Conservation (phyloP, 2,113 vertebrate genomes). For the Callospermophilus lateralis region DNA sequence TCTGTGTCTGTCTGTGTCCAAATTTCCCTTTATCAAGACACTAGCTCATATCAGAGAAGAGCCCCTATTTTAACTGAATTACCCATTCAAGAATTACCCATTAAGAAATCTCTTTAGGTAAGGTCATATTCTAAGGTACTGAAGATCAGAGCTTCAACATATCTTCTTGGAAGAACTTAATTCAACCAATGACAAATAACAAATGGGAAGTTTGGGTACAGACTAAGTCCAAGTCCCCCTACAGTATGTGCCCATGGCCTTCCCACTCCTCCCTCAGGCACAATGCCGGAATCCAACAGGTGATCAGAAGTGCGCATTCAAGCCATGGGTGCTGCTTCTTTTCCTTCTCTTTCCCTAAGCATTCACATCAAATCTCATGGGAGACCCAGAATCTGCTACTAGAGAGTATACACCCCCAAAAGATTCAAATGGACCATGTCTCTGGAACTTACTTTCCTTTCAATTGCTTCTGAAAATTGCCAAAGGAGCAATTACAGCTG, state of each 20-base stretch:
- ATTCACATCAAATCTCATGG: background rate
- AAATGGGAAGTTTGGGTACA: background rate
- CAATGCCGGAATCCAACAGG: background rate
- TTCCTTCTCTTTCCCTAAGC: background rate
- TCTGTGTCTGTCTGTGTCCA: background rate
- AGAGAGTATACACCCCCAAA: background rate
- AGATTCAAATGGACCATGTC: conserved; percentile 27
- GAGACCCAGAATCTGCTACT: background rate
- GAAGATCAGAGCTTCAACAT: background rate
- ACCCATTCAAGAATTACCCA: background rate
- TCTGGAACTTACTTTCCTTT: conserved; percentile 63
- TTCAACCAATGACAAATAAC: background rate
- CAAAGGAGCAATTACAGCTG: conserved; percentile 54
- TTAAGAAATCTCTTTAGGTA: background rate
- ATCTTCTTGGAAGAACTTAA: background rate
- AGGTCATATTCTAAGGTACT: background rate
- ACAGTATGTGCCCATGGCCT: background rate
- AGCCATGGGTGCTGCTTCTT: background rate
- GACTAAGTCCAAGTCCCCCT: background rate
- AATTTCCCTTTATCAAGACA: background rate
- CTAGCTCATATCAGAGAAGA: background rate
- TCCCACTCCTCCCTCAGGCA: background rate
- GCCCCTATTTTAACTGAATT: conserved; percentile 2
- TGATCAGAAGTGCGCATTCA: background rate
- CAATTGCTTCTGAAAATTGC: conserved; percentile 61